Percentiles rank a stretch among this genome's conserved stretches.
phyloP scores from a whole-genome alignment of 2,888 invertebrate genomes.

The Muschampia plurimacula region DNA sequence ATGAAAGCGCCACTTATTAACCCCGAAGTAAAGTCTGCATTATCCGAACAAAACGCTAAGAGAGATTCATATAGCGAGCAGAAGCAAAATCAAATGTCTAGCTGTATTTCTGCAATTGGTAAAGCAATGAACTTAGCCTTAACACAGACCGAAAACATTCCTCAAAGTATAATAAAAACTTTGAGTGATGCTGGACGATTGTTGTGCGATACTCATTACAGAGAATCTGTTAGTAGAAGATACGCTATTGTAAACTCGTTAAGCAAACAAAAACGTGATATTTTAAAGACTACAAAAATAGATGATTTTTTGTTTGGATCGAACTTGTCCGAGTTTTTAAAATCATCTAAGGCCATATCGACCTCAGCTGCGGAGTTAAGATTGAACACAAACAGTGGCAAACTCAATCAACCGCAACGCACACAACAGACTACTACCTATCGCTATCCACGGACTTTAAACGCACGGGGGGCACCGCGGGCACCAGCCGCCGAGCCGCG shows the following conservation, averaged over 20 bases:
- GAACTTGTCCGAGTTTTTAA: conserved; percentile 33
- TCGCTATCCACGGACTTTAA: conserved; percentile 25
- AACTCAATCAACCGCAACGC: conserved; percentile 2
- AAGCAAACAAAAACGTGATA: conserved; percentile 34
- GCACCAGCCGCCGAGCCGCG: conserved; percentile 20
- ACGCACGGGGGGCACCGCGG: conserved; percentile 25
- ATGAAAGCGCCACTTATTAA: conserved; percentile 43
- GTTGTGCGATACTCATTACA: conserved; percentile 41
- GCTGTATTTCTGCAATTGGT: conserved; percentile 40
- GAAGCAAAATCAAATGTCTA: conserved; percentile 42
- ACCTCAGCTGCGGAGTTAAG: conserved; percentile 30
- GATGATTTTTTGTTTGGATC: conserved; percentile 39
- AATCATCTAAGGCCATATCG: conserved; percentile 36
- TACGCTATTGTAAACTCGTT: conserved; percentile 34
- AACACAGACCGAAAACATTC: background rate
- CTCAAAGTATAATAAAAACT: background rate
- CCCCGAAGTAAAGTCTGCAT: conserved; percentile 41
- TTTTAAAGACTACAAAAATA: conserved; percentile 30
- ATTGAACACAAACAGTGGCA: background rate
- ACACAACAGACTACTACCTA: background rate
- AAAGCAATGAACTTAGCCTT: conserved; percentile 35
- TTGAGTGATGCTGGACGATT: conserved; percentile 44
- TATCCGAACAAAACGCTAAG: conserved; percentile 21
- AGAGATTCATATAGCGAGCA: conserved; percentile 40
- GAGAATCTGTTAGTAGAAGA: conserved; percentile 37